A percentile compares a stretch with the other conserved stretches of the same genome.
Conservation (phyloP, 2,797 vertebrate species). For the Pangasius mekongensis region DNA sequence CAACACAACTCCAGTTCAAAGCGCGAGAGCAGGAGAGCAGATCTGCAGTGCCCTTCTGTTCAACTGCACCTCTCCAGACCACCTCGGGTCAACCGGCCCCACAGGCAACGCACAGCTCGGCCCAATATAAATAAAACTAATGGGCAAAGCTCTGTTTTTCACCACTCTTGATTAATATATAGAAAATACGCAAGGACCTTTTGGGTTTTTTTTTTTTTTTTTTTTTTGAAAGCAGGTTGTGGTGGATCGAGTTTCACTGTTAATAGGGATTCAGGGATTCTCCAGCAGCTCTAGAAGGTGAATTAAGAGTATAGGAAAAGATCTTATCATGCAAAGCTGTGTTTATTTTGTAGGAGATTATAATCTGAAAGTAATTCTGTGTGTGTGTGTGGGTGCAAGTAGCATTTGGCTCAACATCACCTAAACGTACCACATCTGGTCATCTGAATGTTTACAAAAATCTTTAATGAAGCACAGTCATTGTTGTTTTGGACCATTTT, state of each 20-base stretch:
- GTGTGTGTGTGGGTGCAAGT: not conserved
- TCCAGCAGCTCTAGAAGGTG: not conserved
- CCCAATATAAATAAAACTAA: slow-evolving; percentile 57
- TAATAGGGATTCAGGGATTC: not conserved
- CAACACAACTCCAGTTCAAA: slow-evolving; percentile 68
- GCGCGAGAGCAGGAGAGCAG: slow-evolving; percentile 54
- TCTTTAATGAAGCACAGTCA: not conserved
- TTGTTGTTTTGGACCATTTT: not conserved
- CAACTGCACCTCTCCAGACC: slow-evolving; percentile 52
- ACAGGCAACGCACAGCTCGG: slow-evolving; percentile 46
- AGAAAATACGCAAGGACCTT: slow-evolving; percentile 45
- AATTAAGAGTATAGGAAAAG: not conserved
- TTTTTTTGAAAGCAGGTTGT: slow-evolving; percentile 13
- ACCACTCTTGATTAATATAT: slow-evolving; percentile 50
- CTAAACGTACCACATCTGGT: slow-evolving; percentile 9
- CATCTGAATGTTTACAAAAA: slow-evolving; percentile 11
- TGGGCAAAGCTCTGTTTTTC: slow-evolving; percentile 51
- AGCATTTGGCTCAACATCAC: not conserved
- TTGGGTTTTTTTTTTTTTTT: not conserved
- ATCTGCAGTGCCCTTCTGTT: slow-evolving; percentile 39
- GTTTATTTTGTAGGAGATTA: slow-evolving; percentile 21
- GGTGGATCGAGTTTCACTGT: not conserved
- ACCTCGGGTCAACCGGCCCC: slow-evolving; percentile 53
- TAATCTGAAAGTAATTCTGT: not conserved
- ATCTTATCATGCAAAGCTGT: slow-evolving; percentile 13